These are phyloP conservation scores for Sycobia sp. DNA, from an alignment of 1,140 invertebrate species.

Conservation along the genomic window DNA sequence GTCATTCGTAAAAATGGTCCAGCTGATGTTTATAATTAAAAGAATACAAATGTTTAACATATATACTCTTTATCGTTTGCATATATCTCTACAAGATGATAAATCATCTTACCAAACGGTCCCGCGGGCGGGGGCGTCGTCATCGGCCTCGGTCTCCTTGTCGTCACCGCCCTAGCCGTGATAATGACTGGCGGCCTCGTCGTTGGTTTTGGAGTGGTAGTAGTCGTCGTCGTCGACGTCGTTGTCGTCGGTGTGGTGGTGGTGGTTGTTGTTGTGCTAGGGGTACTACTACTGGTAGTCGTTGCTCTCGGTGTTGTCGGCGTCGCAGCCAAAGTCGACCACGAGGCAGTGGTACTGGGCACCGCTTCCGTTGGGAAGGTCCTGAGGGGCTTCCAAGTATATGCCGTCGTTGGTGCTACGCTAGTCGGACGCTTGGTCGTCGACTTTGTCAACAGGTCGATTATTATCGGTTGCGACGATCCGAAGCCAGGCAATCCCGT, in stretches of 20 bases:
- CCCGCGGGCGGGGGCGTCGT: conserved; percentile 35
- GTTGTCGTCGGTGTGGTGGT: conserved; percentile 2
- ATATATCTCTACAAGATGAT: too few species aligned
- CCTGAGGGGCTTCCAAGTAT: conserved; percentile 39
- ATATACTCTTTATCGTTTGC: too few species aligned
- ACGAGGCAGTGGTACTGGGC: conserved; percentile 1
- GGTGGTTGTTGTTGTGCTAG: conserved; percentile 28
- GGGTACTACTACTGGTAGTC: too few species aligned
- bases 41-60: too few species aligned
- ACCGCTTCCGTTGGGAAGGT: conserved; percentile 1
- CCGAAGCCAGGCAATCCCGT: neutral
- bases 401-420: conserved; percentile 25
- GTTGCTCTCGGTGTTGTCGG: conserved; percentile 21
- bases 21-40: too few species aligned
- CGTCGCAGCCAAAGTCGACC: conserved; percentile 33
- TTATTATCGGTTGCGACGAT: conserved; percentile 44
- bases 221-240: neutral
- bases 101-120: conserved; percentile 24
- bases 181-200: conserved; percentile 36
- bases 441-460: conserved; percentile 42
- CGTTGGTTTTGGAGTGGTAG: conserved; percentile 1
- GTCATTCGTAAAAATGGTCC: too few species aligned
- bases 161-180: conserved; percentile 42
- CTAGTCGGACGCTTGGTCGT: conserved; percentile 47
- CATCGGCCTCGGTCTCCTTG: conserved; percentile 37